Conservation (phyloP, 1,140 invertebrate species). For the Sipha flava region DNA sequence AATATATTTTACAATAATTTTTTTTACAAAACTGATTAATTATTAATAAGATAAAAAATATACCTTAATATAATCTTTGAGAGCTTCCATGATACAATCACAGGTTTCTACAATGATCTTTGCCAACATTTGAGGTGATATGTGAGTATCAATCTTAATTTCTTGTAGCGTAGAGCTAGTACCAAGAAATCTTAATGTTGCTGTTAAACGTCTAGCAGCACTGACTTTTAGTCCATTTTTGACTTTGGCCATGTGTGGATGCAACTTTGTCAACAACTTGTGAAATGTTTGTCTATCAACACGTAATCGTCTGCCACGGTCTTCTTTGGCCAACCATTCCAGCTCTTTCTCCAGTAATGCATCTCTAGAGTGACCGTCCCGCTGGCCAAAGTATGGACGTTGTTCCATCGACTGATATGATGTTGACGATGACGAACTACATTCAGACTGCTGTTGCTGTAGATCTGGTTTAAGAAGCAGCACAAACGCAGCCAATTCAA, state of each 20-base stretch:
- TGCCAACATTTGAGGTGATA: slow-evolving; percentile 39
- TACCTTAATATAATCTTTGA: slow-evolving; percentile 29
- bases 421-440: not conserved
- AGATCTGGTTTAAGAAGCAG: not conserved
- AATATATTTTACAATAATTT: too few relatives aligned
- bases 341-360: slow-evolving; percentile 11
- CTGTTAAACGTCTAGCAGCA: slow-evolving; percentile 41
- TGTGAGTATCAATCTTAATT: slow-evolving; percentile 40
- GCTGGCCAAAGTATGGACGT: slow-evolving; percentile 4
- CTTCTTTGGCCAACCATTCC: slow-evolving; percentile 12
- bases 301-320: not conserved
- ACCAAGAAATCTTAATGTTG: slow-evolving; percentile 42
- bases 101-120: slow-evolving; percentile 38
- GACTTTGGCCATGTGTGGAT: not conserved
- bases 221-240: slow-evolving; percentile 39
- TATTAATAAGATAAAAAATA: too few relatives aligned
- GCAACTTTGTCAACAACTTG: slow-evolving; percentile 1
- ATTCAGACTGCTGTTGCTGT: not conserved
- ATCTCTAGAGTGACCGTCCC: slow-evolving; percentile 21
- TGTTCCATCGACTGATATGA: slow-evolving; percentile 27
- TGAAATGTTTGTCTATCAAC: slow-evolving; percentile 20
- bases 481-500: not conserved
- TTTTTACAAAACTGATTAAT: too few relatives aligned
- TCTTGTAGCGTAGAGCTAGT: slow-evolving; percentile 42
- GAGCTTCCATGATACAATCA: slow-evolving; percentile 38